These are phyloP conservation scores for Sebastiscus albofasciatus DNA, from an alignment of 2,797 vertebrate species.

Conservation along the genomic window DNA sequence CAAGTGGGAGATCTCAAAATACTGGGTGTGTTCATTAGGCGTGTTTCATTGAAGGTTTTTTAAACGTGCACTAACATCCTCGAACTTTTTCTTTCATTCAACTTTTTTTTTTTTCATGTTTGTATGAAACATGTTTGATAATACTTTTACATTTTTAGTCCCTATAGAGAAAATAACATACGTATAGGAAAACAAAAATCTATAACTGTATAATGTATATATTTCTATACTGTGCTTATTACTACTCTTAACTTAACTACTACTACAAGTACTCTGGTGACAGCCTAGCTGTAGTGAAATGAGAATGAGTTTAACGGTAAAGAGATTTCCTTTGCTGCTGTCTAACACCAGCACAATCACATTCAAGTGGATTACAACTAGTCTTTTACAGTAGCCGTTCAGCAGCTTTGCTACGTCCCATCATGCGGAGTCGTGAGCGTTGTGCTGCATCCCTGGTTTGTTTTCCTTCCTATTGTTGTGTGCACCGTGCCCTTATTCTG, in stretches of 20 bases:
- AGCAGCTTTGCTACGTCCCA: background rate
- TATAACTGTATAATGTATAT: background rate
- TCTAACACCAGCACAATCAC: background rate
- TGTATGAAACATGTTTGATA: background rate
- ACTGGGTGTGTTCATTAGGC: background rate
- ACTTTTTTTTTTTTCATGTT: too few species aligned
- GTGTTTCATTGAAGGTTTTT: background rate
- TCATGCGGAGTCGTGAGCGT: background rate
- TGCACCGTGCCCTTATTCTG: background rate
- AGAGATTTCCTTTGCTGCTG: background rate
- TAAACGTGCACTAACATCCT: background rate
- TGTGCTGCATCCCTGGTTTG: background rate
- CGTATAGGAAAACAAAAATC: background rate
- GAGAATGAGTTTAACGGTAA: background rate
- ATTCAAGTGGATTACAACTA: slow-evolving; percentile 16
- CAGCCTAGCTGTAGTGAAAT: background rate
- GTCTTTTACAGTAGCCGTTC: background rate
- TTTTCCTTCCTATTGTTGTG: background rate
- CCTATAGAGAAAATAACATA: background rate
- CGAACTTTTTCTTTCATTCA: too few species aligned
- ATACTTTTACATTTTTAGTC: background rate
- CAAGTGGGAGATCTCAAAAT: background rate
- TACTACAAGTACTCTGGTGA: background rate
- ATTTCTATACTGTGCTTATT: background rate
- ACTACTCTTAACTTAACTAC: background rate